phyloP scores from a whole-genome alignment of 2,888 invertebrate species.

The Trachelus tabidus region DNA sequence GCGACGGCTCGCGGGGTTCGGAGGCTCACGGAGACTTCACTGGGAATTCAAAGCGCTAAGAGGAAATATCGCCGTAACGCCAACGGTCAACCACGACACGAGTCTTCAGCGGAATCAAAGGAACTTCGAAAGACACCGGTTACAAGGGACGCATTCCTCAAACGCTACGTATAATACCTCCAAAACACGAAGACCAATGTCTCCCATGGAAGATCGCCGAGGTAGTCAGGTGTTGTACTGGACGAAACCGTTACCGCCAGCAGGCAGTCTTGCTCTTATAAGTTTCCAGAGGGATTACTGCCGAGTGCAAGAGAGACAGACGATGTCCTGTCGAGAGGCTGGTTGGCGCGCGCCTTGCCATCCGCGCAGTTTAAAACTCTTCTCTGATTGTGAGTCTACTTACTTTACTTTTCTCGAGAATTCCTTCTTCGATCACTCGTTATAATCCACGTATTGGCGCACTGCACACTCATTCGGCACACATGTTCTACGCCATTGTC shows the following conservation, averaged over 20 bases:
- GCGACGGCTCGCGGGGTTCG: neutral
- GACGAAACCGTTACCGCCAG: conserved; percentile 48
- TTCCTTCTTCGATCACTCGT: conserved; percentile 5
- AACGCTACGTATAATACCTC: too few relatives aligned
- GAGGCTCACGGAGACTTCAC: too few relatives aligned
- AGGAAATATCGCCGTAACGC: conserved; percentile 33
- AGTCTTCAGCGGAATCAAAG: too few relatives aligned
- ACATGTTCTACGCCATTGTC: neutral
- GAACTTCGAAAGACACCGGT: too few relatives aligned
- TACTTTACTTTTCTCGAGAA: conserved; percentile 3
- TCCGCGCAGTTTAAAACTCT: neutral
- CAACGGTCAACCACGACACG: conserved; percentile 26
- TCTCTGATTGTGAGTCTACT: neutral
- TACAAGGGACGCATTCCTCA: too few relatives aligned
- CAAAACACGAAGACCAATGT: neutral
- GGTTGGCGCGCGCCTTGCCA: neutral
- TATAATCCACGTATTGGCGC: conserved; percentile 39
- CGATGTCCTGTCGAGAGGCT: too few relatives aligned
- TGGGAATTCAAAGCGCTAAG: conserved; percentile 1
- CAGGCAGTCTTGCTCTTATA: conserved; percentile 22
- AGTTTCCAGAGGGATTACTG: neutral
- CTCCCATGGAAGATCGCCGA: conserved; percentile 7
- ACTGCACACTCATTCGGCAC: neutral
- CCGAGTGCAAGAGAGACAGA: too few relatives aligned
- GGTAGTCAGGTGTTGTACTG: conserved; percentile 34